A percentile compares a stretch with the other conserved stretches of the same genome.
Evolutionary conservation across 1,140 invertebrate genomes (phyloP).

Genomic region (Pogonognathellus flavescens): DNA sequence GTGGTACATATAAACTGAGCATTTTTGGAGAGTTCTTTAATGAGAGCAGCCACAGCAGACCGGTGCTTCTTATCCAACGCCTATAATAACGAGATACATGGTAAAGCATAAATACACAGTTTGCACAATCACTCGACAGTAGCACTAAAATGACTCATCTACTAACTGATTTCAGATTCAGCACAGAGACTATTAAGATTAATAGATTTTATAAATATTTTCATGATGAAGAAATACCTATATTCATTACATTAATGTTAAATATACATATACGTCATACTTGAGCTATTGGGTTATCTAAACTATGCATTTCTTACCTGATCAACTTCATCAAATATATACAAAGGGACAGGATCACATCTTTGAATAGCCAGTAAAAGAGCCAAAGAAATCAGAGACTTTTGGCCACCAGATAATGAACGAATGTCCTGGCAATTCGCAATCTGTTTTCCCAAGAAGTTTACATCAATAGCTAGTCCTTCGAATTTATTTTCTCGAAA

Average conservation of each 20-base stretch:
- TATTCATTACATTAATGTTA: too few species aligned
- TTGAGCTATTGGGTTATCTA: too few species aligned
- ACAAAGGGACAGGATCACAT: conserved; percentile 76
- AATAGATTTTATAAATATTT: not conserved
- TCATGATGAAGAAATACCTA: not conserved
- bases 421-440: not conserved
- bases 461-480: not conserved
- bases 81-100: too few species aligned
- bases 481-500: conserved; percentile 6
- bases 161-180: too few species aligned
- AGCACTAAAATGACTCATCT: too few species aligned
- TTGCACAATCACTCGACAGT: too few species aligned
- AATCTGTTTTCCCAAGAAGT: not conserved
- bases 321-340: conserved; percentile 76
- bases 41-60: conserved; percentile 25
- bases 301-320: conserved; percentile 55
- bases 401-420: conserved; percentile 76
- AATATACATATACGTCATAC: too few species aligned
- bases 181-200: too few species aligned
- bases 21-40: conserved; percentile 24
- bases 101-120: too few species aligned
- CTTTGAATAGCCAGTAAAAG: conserved; percentile 76
- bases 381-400: conserved; percentile 75
- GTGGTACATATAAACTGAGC: conserved; percentile 60
- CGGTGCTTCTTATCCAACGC: conserved; percentile 47